Evolutionary conservation across 2,113 vertebrate genomes (phyloP), one percentile per base, ranked within the genome.

Genomic region (Hylia prasina): DNA sequence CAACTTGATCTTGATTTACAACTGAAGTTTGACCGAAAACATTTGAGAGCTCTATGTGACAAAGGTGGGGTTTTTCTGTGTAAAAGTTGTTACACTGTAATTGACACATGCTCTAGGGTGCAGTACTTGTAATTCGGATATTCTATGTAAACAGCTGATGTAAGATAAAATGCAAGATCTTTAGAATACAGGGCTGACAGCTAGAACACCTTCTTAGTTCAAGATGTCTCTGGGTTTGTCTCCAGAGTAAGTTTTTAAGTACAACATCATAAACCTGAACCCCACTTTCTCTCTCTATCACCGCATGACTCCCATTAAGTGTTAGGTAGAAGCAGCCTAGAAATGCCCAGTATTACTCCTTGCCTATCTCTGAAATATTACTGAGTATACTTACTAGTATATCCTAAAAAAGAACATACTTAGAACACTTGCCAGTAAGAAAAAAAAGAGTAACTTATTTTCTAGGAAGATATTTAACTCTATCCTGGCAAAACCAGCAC

Each of bases 41-140:
- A 80, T 25, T 47, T 64, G 11, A 40, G 13, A 50, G 8, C 22
- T 60, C 10, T 14, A 69, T 21, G 14, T 48, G 17, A 20, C 44
- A 89, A 80, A 87, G 30, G n/a, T 48, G 5, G 9, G 4, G 4
- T 3, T 42, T 51, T 33, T 19, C 19, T 22, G 13, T 8, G 7
- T 78, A 81, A 87, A 92, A 70, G 24, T 4, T 27, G 2, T 17
- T 83, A 9, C 18, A 44, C 21, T 73, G 4, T 47, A 45, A 72
- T 45, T 0, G 0, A 37, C 8, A 56, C 10, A 72, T 7, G 12
- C 15, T 58, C 35, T 53, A 61, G 22, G 8, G 3, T 21, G 14
- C 25, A 25, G 7, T 42, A 72, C 18, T 87, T 91, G 80, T 60
- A 86, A 91, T 76, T 90, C 35, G 64, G 23, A 50, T 42, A 11